Evolutionary conservation across 2,113 vertebrate genomes (phyloP).

Genomic region (Mesembrinibis cayennensis): DNA sequence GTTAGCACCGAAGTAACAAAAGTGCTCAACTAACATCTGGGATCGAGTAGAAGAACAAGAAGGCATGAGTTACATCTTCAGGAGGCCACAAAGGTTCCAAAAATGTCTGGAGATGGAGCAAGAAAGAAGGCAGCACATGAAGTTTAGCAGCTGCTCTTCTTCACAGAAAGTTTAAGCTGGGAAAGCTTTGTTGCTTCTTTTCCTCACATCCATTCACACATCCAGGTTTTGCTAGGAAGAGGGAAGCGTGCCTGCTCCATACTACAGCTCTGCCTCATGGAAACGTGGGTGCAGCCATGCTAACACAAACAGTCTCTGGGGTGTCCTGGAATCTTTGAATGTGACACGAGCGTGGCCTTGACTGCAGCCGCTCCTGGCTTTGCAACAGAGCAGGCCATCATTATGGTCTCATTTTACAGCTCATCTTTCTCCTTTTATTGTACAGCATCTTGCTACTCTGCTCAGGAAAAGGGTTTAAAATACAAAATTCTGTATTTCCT

Average conservation of each 20-base stretch:
- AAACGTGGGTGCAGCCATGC: rapidly evolving
- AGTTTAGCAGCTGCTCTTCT: not conserved
- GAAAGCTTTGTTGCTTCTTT: not conserved
- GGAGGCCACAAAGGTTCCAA: not conserved
- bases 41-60: not conserved
- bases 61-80: not conserved
- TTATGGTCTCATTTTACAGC: not conserved
- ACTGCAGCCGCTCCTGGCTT: not conserved
- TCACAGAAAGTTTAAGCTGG: not conserved
- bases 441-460: not conserved
- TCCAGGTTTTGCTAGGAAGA: not conserved
- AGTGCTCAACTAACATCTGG: not conserved
- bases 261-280: not conserved
- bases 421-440: not conserved
- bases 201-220: not conserved
- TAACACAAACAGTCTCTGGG: not conserved
- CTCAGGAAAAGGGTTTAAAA: not conserved
- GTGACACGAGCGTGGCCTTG: not conserved
- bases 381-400: not conserved
- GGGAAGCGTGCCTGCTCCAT: rapidly evolving
- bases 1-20: not conserved
- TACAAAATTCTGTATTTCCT: not conserved
- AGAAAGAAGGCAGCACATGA: not conserved
- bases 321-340: not conserved
- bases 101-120: not conserved